Percentiles rank a stretch among this genome's conserved stretches.
phyloP scores from a whole-genome alignment of 2,113 vertebrate species.

The Asarcornis scutulata region DNA sequence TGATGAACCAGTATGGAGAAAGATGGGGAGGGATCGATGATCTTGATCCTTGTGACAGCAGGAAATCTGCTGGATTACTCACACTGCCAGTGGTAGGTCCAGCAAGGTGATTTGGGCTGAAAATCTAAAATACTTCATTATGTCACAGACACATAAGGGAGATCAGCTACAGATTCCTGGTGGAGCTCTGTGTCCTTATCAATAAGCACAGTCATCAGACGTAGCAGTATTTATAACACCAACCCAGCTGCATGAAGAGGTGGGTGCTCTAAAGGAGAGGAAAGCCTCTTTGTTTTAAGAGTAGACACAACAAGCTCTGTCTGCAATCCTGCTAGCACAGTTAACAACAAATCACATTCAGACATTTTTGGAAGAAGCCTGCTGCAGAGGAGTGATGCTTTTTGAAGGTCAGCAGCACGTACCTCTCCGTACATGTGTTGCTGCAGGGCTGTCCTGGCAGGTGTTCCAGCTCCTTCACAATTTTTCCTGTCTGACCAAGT shows the following conservation, averaged over 20 bases:
- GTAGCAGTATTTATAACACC: not conserved
- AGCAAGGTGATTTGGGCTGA: not conserved
- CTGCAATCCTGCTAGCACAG: not conserved
- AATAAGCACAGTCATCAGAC: not conserved
- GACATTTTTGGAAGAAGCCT: not conserved
- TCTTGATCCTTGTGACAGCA: not conserved
- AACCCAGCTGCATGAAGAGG: not conserved
- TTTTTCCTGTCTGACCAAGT: not conserved
- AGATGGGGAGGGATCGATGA: not conserved
- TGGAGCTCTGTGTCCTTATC: not conserved
- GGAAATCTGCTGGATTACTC: not conserved
- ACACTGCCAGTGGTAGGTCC: not conserved
- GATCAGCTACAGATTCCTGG: not conserved
- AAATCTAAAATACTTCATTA: not conserved
- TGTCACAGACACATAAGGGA: not conserved
- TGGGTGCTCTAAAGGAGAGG: not conserved
- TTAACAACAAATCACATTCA: not conserved
- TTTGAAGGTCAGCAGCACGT: not conserved
- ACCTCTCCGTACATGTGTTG: rapidly evolving
- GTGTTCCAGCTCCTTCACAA: not conserved
- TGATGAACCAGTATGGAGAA: not conserved
- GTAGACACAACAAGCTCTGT: not conserved
- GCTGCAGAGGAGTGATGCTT: not conserved
- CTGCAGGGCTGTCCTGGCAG: not conserved
- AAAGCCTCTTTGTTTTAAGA: not conserved